Conservation (phyloP, 2,888 invertebrate genomes). For the Meteorus colon region DNA sequence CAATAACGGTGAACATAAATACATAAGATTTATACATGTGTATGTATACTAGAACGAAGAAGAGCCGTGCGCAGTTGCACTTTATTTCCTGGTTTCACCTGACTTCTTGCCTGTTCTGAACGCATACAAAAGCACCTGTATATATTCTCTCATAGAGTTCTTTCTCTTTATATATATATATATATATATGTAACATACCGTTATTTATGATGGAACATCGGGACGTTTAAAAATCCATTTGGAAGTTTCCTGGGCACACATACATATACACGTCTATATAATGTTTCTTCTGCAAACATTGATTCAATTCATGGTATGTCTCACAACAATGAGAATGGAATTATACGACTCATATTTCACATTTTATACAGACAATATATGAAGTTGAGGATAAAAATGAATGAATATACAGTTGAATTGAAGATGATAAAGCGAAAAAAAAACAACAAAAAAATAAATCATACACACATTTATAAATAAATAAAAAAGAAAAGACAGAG, state of each 20-base stretch:
- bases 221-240: slow-evolving; percentile 42
- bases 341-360: slow-evolving; percentile 34
- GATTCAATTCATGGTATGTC: slow-evolving; percentile 30
- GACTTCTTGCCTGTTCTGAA: slow-evolving; percentile 21
- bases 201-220: slow-evolving; percentile 42
- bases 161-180: neutral
- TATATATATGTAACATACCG: slow-evolving; percentile 26
- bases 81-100: slow-evolving; percentile 41
- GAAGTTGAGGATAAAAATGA: neutral
- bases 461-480: neutral
- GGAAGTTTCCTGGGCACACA: slow-evolving; percentile 22
- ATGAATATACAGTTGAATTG: neutral
- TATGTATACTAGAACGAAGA: slow-evolving; percentile 17
- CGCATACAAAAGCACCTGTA: slow-evolving; percentile 20
- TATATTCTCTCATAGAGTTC: slow-evolving; percentile 11
- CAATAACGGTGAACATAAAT: slow-evolving; percentile 33
- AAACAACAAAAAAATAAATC: neutral
- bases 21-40: slow-evolving; percentile 24
- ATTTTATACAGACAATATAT: slow-evolving; percentile 6
- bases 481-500: too few species aligned
- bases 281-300: slow-evolving; percentile 32
- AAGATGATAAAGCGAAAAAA: neutral
- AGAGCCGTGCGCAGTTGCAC: slow-evolving; percentile 32
- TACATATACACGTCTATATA: slow-evolving; percentile 2
- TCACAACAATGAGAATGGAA: slow-evolving; percentile 37